Evolutionary conservation across 2,113 vertebrate genomes (phyloP).

Genomic region (Nibea coibor): DNA sequence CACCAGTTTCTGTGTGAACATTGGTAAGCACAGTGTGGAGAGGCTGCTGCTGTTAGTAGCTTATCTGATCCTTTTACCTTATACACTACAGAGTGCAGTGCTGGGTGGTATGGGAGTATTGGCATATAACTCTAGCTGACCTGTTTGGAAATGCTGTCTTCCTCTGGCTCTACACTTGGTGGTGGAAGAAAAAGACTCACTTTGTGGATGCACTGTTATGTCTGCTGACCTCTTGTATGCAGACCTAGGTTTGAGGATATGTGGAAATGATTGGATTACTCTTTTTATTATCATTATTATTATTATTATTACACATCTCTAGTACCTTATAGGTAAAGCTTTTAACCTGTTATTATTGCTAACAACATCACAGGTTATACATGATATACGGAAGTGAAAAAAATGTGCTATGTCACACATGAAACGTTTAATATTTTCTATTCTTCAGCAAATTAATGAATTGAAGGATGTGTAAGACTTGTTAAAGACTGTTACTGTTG

Average conservation of each 20-base stretch:
- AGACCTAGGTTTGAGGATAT: neutral
- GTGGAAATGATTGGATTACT: neutral
- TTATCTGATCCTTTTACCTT: conserved; percentile 25
- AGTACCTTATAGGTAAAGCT: neutral
- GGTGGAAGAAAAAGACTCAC: neutral
- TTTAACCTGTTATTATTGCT: neutral
- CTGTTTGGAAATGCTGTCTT: neutral
- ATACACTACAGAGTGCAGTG: neutral
- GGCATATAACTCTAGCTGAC: conserved; percentile 5
- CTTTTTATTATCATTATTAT: neutral
- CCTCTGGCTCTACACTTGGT: neutral
- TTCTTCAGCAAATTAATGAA: neutral
- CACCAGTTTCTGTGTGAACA: conserved; percentile 5
- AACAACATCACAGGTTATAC: neutral
- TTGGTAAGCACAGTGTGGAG: neutral
- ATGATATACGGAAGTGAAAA: neutral
- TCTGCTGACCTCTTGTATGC: neutral
- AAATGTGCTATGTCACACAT: neutral
- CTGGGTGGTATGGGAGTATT: conserved; percentile 1
- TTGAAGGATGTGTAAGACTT: neutral
- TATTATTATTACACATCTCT: conserved; percentile 1
- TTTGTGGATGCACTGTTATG: neutral
- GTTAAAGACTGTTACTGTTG: too few relatives aligned
- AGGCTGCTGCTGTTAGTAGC: conserved; percentile 21
- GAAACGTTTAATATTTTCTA: neutral